Conservation (phyloP, 2,797 vertebrate genomes). For the Lateolabrax maculatus region DNA sequence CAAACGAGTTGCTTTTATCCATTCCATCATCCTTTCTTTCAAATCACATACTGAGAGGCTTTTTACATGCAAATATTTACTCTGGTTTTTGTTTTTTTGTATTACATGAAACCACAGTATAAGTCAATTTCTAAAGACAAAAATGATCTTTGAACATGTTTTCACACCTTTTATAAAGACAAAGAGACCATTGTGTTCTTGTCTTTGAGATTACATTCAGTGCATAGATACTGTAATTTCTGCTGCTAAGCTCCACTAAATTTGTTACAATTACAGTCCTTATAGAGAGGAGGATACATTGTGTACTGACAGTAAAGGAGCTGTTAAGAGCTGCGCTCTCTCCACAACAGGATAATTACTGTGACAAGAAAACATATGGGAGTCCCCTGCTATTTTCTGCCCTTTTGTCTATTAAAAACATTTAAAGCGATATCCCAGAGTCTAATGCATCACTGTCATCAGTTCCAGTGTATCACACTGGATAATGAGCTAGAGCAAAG, state of each 20-base stretch:
- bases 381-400: constrained; percentile 24
- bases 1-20: constrained; percentile 25
- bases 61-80: constrained; percentile 1
- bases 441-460: background rate
- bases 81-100: background rate
- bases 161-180: background rate
- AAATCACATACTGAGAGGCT: background rate
- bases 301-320: constrained; percentile 56
- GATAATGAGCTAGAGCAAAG: too few relatives aligned
- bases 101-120: background rate
- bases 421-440: background rate
- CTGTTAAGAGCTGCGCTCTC: constrained; percentile 39
- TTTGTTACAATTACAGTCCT: constrained; percentile 48
- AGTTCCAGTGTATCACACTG: background rate
- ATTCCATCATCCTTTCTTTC: constrained; percentile 12
- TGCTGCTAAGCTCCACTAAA: constrained; percentile 17
- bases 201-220: constrained; percentile 21
- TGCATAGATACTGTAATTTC: constrained; percentile 44
- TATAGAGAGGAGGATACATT: constrained; percentile 39
- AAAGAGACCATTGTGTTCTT: constrained; percentile 9
- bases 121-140: background rate
- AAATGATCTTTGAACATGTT: background rate
- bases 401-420: constrained; percentile 30
- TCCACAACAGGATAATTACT: constrained; percentile 64
- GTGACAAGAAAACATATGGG: constrained; percentile 41